A percentile compares a stretch with the other conserved stretches of the same genome.
These are phyloP conservation scores for Polylopha cassiicola DNA, from an alignment of 2,888 invertebrate genomes.

Conservation along the genomic window DNA sequence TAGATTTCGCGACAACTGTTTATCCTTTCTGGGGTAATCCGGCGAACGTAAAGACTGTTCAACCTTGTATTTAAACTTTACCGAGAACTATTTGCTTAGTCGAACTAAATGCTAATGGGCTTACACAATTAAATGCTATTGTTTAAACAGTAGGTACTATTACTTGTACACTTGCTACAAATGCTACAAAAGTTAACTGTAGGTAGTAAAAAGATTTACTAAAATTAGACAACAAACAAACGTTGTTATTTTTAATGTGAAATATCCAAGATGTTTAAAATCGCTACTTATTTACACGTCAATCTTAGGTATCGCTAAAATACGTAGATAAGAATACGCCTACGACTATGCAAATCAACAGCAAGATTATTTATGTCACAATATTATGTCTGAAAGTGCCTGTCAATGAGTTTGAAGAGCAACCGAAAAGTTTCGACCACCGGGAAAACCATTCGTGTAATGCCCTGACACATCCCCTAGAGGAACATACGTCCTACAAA, in stretches of 20 bases:
- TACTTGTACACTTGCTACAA: slow-evolving; percentile 10
- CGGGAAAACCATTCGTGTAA: slow-evolving; percentile 47
- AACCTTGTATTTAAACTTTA: slow-evolving; percentile 40
- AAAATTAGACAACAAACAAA: too few relatives aligned
- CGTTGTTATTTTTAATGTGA: too few relatives aligned
- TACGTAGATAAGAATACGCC: too few relatives aligned
- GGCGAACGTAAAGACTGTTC: slow-evolving; percentile 25
- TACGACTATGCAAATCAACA: too few relatives aligned
- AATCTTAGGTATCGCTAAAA: too few relatives aligned
- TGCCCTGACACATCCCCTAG: slow-evolving; percentile 43
- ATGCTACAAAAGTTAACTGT: too few relatives aligned
- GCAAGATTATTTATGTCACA: slow-evolving; percentile 22
- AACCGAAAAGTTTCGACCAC: slow-evolving; percentile 46
- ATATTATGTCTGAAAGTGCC: slow-evolving; percentile 23
- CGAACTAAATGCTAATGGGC: slow-evolving; percentile 39
- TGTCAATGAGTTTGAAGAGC: slow-evolving; percentile 51
- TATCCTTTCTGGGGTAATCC: slow-evolving; percentile 11
- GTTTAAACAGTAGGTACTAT: slow-evolving; percentile 35
- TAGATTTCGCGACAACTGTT: slow-evolving; percentile 12
- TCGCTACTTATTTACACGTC: too few relatives aligned
- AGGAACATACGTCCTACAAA: slow-evolving; percentile 36
- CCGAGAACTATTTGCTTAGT: slow-evolving; percentile 29
- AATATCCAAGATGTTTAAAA: too few relatives aligned
- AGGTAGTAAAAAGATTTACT: too few relatives aligned
- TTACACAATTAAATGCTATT: slow-evolving; percentile 44